Percentiles rank a stretch among this genome's conserved stretches.
Conservation (phyloP, 2,888 invertebrate species). For the Acanthoscelides obtectus region DNA sequence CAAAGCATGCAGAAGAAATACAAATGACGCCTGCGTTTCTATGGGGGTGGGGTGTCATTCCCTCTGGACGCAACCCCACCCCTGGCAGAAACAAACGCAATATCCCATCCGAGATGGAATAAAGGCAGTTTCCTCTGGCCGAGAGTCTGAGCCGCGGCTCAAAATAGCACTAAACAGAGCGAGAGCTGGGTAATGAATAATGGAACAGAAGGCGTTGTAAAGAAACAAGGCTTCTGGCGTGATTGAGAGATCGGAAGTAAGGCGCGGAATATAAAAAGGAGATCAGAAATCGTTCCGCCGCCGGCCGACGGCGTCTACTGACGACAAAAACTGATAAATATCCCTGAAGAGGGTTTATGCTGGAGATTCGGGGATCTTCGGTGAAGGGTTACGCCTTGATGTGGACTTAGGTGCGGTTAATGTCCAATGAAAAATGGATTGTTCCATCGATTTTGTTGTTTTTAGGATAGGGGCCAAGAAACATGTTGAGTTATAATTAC, state of each 20-base stretch:
- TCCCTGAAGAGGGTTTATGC: slow-evolving; percentile 41
- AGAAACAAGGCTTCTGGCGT: slow-evolving; percentile 47
- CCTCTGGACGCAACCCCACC: not conserved
- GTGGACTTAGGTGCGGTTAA: slow-evolving; percentile 27
- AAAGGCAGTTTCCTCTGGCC: slow-evolving; percentile 4
- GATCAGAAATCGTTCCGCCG: slow-evolving; percentile 50
- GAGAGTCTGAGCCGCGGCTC: slow-evolving; percentile 16
- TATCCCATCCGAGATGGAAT: slow-evolving; percentile 16
- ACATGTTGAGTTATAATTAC: no score
- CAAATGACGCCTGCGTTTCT: not conserved
- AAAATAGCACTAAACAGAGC: slow-evolving; percentile 35
- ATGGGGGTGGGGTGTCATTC: not conserved
- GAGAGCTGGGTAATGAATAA: slow-evolving; percentile 44
- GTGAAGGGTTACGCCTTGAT: slow-evolving; percentile 4
- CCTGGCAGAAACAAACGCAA: slow-evolving; percentile 11
- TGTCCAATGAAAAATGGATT: slow-evolving; percentile 17
- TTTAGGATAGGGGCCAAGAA: no score
- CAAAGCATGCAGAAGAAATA: not conserved
- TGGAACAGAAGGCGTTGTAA: slow-evolving; percentile 48
- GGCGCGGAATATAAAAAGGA: slow-evolving; percentile 50
- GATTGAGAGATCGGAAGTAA: slow-evolving; percentile 49
- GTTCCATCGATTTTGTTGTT: no score
- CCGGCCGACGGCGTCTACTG: slow-evolving; percentile 17
- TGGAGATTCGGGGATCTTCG: not conserved
- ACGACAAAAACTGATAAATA: slow-evolving; percentile 50